Evolutionary conservation across 2,113 vertebrate species (phyloP).

Genomic region (Stictonetta naevosa): DNA sequence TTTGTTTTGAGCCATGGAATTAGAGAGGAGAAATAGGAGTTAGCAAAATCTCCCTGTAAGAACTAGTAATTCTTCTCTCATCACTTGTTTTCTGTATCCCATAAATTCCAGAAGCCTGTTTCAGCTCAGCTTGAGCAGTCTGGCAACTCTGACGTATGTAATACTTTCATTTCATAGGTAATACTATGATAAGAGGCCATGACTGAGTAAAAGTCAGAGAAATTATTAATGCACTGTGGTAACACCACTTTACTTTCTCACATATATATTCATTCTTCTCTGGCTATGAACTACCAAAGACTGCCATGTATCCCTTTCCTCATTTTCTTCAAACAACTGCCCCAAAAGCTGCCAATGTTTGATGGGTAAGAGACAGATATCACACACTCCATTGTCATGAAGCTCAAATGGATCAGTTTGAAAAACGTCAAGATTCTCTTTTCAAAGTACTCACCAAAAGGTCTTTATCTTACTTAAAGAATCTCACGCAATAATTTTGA

Average conservation of each 20-base stretch:
- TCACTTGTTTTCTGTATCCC: background rate
- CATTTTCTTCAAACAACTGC: background rate
- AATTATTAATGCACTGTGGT: background rate
- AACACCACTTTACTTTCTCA: background rate
- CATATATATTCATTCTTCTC: background rate
- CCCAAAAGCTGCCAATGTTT: background rate
- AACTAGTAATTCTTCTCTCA: background rate
- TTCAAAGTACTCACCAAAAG: background rate
- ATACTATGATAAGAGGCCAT: background rate
- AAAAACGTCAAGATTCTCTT: background rate
- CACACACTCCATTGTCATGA: background rate
- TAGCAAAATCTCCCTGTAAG: background rate
- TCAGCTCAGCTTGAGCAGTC: background rate
- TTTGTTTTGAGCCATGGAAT: background rate
- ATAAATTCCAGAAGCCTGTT: background rate
- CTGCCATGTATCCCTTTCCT: background rate
- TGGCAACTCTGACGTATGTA: background rate
- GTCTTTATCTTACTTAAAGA: background rate
- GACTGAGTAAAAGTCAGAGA: background rate
- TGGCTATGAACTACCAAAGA: background rate
- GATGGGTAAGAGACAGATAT: background rate
- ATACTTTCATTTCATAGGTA: background rate
- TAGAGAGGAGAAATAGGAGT: background rate
- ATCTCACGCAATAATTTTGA: background rate
- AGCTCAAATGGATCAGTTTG: background rate